Conservation (phyloP, 2,113 vertebrate genomes). For the Ursus arctos region DNA sequence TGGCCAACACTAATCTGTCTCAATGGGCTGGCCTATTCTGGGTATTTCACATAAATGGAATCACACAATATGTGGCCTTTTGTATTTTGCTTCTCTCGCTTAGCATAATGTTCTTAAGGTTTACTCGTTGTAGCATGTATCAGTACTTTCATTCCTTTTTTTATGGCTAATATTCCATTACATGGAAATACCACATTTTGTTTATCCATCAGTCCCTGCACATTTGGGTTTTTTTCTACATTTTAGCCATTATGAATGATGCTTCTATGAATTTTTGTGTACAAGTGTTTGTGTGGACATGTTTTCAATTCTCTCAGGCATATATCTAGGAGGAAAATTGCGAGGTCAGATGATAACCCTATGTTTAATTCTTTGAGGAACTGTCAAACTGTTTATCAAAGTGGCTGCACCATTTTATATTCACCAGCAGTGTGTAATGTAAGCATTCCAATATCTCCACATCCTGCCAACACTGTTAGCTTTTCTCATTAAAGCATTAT, state of each 20-base stretch:
- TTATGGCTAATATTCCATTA: not conserved
- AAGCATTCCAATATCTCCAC: not conserved
- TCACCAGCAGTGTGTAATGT: not conserved
- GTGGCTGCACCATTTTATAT: not conserved
- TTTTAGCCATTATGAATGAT: constrained; percentile 31
- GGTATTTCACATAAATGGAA: constrained; percentile 33
- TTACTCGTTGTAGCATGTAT: not conserved
- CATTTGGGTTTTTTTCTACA: not conserved
- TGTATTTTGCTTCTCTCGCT: constrained; percentile 34
- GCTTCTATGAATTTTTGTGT: not conserved
- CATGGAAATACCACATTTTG: not conserved
- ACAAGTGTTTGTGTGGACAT: not conserved
- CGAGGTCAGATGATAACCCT: not conserved
- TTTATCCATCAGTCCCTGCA: not conserved
- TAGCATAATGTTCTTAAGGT: constrained; percentile 25
- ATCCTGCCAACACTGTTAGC: not conserved
- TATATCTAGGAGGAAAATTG: not conserved
- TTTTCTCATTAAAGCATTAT: not conserved
- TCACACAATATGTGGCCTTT: not conserved
- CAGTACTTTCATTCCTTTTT: not conserved
- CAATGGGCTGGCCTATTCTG: not conserved
- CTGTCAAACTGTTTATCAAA: not conserved
- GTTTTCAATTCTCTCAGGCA: constrained; percentile 5
- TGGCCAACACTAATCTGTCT: not conserved
- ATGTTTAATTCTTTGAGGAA: constrained; percentile 23